These are phyloP conservation scores for Archocentrus centrarchus DNA, from an alignment of 2,113 vertebrate species.

Conservation along the genomic window DNA sequence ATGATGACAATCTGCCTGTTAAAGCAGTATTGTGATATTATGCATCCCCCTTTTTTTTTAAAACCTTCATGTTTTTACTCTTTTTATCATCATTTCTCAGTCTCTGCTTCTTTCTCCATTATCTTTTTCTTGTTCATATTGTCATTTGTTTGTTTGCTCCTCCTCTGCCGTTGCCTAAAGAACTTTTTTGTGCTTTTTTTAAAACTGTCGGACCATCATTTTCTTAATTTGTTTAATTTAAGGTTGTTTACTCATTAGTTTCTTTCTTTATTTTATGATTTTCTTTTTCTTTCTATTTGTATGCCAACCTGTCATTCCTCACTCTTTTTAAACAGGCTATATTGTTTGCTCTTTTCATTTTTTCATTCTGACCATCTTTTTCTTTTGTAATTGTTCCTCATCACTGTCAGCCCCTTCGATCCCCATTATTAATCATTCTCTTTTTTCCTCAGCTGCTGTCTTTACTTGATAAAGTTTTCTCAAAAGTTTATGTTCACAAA, in stretches of 20 bases:
- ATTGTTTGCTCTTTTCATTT: background rate
- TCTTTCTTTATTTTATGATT: background rate
- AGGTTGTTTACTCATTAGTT: background rate
- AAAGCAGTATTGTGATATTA: slow-evolving; percentile 49
- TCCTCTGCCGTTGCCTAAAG: background rate
- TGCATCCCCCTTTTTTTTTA: slow-evolving; percentile 6
- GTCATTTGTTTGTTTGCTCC: background rate
- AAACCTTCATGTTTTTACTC: background rate
- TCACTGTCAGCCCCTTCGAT: background rate
- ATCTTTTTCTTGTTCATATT: slow-evolving; percentile 4
- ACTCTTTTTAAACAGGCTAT: background rate
- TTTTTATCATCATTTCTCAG: background rate
- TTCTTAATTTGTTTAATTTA: background rate
- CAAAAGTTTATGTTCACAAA: background rate
- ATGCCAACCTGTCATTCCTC: background rate
- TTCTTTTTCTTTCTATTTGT: background rate
- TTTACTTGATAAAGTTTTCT: background rate
- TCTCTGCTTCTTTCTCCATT: background rate
- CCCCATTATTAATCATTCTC: background rate
- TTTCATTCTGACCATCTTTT: background rate
- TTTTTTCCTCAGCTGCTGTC: background rate
- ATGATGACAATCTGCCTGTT: slow-evolving; percentile 70
- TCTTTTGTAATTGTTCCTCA: background rate
- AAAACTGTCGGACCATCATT: background rate
- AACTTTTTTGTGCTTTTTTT: background rate